Conservation (phyloP, 2,113 vertebrate genomes). For the Silurus meridionalis region DNA sequence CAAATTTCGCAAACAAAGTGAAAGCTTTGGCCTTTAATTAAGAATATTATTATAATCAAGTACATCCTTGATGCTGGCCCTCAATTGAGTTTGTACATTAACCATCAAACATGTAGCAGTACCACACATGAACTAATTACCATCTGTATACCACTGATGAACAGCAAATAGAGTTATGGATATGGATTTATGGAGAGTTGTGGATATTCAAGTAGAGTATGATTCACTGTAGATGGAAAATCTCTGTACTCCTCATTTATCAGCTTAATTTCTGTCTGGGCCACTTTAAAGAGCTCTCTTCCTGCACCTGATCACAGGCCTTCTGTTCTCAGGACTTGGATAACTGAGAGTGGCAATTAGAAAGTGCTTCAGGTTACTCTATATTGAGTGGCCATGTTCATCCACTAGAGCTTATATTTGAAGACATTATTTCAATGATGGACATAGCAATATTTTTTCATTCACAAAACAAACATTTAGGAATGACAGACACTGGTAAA, state of each 20-base stretch:
- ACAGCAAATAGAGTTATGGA: background rate
- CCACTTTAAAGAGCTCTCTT: constrained; percentile 30
- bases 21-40: background rate
- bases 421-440: constrained; percentile 14
- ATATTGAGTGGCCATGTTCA: constrained; percentile 27
- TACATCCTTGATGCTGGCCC: background rate
- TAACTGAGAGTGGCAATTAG: constrained; percentile 39
- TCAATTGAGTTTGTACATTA: background rate
- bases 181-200: background rate
- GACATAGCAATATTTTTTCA: constrained; percentile 7
- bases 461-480: constrained; percentile 9
- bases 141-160: background rate
- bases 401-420: constrained; percentile 36
- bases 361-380: background rate
- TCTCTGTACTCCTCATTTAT: constrained; percentile 32
- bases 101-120: background rate
- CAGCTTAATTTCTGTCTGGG: constrained; percentile 9
- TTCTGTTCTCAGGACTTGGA: constrained; percentile 23
- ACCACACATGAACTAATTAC: background rate
- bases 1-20: background rate
- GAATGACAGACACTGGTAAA: background rate
- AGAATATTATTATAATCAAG: background rate
- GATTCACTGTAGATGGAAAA: constrained; percentile 8
- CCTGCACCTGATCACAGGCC: constrained; percentile 36
- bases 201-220: background rate